A percentile compares a stretch with the other conserved stretches of the same genome.
These are phyloP conservation scores for Falcaria lacertinaria DNA, from an alignment of 2,888 invertebrate species.

Conservation along the genomic window DNA sequence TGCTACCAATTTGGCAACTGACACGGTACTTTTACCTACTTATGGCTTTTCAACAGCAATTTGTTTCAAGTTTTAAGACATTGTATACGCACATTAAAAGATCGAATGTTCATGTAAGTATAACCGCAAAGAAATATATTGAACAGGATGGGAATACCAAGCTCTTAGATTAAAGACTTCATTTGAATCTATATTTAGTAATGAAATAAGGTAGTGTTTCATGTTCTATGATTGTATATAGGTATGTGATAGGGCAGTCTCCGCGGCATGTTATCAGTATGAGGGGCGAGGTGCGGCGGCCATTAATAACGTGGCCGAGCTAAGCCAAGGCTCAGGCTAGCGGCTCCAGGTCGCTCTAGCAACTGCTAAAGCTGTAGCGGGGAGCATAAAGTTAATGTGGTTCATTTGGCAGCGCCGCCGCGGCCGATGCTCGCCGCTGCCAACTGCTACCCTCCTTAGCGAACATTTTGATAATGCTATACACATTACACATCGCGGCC, in stretches of 20 bases:
- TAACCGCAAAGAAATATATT: not conserved
- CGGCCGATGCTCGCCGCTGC: constrained; percentile 13
- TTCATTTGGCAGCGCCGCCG: constrained; percentile 38
- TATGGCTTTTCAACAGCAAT: not conserved
- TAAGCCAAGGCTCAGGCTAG: too few species aligned
- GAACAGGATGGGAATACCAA: not conserved
- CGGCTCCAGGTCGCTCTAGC: too few species aligned
- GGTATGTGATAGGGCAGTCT: too few species aligned
- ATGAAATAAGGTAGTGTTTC: too few species aligned
- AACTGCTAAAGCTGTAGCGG: constrained; percentile 4
- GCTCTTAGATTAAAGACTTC: too few species aligned
- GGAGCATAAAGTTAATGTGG: constrained; percentile 33
- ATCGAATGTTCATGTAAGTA: not conserved
- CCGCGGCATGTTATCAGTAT: too few species aligned
- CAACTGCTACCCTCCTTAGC: constrained; percentile 31
- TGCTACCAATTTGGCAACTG: constrained; percentile 10
- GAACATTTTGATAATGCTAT: constrained; percentile 29
- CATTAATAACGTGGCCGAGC: too few species aligned
- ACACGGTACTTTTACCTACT: constrained; percentile 4
- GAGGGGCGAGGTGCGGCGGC: too few species aligned
- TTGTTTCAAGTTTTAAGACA: not conserved
- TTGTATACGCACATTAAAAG: not conserved
- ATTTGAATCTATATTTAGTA: too few species aligned
- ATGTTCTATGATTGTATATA: too few species aligned
- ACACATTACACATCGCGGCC: constrained; percentile 13